Conservation (phyloP, 2,888 invertebrate genomes). For the Phyllotreta striolata region DNA sequence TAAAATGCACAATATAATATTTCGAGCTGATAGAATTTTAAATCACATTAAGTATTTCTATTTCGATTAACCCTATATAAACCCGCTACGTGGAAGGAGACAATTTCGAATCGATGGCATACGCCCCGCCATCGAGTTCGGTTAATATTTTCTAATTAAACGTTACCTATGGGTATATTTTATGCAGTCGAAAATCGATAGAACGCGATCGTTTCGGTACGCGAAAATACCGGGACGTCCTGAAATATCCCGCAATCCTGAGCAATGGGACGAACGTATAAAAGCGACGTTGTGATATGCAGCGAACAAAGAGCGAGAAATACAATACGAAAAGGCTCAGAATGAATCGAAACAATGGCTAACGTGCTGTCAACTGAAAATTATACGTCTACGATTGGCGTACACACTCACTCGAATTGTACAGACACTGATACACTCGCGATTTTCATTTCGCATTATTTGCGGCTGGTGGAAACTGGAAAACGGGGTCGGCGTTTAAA, state of each 20-base stretch:
- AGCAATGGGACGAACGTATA: slow-evolving; percentile 1
- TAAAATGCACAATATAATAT: too few relatives aligned
- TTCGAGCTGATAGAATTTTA: too few relatives aligned
- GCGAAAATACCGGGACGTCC: too few relatives aligned
- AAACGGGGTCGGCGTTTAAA: too few relatives aligned
- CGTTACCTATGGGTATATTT: slow-evolving; percentile 7
- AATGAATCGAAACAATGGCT: slow-evolving; percentile 14
- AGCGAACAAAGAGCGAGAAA: slow-evolving; percentile 1
- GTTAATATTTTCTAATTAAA: slow-evolving; percentile 17
- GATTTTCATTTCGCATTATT: too few relatives aligned
- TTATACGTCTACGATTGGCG: slow-evolving; percentile 19
- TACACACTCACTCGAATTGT: neutral
- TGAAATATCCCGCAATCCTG: neutral
- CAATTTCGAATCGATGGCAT: neutral
- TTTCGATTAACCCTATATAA: slow-evolving; percentile 23
- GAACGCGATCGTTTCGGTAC: neutral
- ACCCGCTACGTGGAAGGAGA: neutral
- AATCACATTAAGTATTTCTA: slow-evolving; percentile 21
- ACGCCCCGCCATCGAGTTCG: neutral
- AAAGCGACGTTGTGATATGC: slow-evolving; percentile 9
- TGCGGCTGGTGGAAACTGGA: too few relatives aligned
- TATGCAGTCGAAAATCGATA: slow-evolving; percentile 15
- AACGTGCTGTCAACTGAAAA: slow-evolving; percentile 17
- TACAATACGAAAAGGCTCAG: slow-evolving; percentile 9
- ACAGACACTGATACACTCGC: neutral